Conservation (phyloP, 2,797 vertebrate genomes). For the Melanotaenia maccullochi region DNA sequence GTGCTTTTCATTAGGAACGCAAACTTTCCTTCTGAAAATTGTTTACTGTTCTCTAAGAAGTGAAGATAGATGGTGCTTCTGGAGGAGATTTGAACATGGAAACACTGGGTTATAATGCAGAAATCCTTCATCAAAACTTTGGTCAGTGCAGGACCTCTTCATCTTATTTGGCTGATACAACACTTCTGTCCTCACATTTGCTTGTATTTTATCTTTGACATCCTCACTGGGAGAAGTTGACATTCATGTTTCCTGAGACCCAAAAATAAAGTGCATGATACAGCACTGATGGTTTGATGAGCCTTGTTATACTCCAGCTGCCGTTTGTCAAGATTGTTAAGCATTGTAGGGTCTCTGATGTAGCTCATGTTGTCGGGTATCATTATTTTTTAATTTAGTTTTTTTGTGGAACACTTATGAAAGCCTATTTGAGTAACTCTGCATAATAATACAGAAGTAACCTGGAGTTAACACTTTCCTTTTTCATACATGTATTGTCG, state of each 20-base stretch:
- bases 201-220: not conserved
- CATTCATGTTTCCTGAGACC: conserved; percentile 11
- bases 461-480: not conserved
- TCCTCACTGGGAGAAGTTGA: not conserved
- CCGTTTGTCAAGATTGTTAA: conserved; percentile 9
- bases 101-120: not conserved
- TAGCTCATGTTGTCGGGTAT: not conserved
- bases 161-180: not conserved
- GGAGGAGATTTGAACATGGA: not conserved
- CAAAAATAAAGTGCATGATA: conserved; percentile 15
- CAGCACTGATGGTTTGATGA: not conserved
- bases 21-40: not conserved
- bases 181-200: not conserved
- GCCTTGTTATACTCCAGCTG: not conserved
- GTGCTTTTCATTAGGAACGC: not conserved
- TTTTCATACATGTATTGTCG: not conserved
- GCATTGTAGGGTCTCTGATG: not conserved
- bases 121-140: not conserved
- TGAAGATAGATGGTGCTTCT: not conserved
- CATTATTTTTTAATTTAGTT: not conserved
- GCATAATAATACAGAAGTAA: not conserved
- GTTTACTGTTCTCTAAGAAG: not conserved
- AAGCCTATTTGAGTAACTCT: not conserved
- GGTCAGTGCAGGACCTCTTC: not conserved
- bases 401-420: not conserved